phyloP scores from a whole-genome alignment of 2,113 vertebrate species.

The Strigops habroptila region DNA sequence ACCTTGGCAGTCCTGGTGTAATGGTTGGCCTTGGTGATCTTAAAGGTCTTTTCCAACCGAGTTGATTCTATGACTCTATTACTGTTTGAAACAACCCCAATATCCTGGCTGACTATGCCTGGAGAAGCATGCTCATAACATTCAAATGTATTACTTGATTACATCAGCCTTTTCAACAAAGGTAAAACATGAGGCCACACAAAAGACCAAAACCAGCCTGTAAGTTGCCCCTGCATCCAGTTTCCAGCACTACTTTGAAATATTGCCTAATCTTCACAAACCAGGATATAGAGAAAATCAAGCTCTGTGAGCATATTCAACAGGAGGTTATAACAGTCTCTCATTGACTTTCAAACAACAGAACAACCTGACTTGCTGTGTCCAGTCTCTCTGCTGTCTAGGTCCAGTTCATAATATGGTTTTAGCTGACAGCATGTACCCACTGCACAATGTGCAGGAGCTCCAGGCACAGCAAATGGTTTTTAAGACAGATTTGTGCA shows the following conservation, averaged over 20 bases:
- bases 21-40: background rate
- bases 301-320: background rate
- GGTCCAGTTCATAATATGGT: background rate
- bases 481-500: background rate
- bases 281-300: background rate
- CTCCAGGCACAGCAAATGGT: background rate
- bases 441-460: rapidly evolving
- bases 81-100: background rate
- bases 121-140: background rate
- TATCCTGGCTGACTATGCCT: background rate
- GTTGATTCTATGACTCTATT: background rate
- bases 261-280: background rate
- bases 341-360: background rate
- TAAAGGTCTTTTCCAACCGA: background rate
- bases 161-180: background rate
- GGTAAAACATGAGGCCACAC: background rate
- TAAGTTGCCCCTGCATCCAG: background rate
- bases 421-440: background rate
- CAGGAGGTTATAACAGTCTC: rapidly evolving
- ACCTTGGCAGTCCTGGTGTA: background rate
- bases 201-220: background rate
- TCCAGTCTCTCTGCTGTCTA: background rate
- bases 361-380: background rate
- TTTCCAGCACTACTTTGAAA: background rate
- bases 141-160: background rate